These are phyloP conservation scores for Nemotelus nigrinus DNA, from an alignment of 2,888 invertebrate genomes.

Conservation along the genomic window DNA sequence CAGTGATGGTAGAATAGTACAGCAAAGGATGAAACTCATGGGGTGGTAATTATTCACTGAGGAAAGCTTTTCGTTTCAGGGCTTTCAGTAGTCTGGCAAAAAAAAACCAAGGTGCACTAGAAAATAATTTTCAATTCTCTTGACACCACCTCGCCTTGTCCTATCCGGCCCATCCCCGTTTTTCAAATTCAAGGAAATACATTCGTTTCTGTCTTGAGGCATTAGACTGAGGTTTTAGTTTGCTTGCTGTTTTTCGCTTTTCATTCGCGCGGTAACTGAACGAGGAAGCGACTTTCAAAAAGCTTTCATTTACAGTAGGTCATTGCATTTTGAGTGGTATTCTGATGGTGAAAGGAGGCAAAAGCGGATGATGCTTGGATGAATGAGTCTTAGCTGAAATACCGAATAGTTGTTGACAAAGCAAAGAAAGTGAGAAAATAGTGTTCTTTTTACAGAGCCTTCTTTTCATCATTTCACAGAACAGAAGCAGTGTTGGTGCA, in stretches of 20 bases:
- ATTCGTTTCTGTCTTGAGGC: background rate
- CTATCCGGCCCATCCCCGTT: background rate
- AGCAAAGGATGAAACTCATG: background rate
- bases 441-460: background rate
- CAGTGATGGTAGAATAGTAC: background rate
- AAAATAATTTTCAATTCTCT: slow-evolving; percentile 16
- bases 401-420: background rate
- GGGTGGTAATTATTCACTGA: background rate
- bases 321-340: background rate
- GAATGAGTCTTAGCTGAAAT: background rate
- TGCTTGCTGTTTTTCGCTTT: background rate
- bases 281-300: slow-evolving; percentile 24
- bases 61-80: background rate
- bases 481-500: too few relatives aligned
- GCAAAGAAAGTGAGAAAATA: slow-evolving; percentile 6
- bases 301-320: background rate
- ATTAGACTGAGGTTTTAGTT: slow-evolving; percentile 1
- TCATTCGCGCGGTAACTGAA: slow-evolving; percentile 6
- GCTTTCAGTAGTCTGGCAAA: background rate
- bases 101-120: slow-evolving; percentile 18
- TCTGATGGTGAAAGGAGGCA: background rate
- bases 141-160: background rate
- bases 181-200: background rate
- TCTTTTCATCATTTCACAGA: too few relatives aligned
- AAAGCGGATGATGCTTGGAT: background rate